Percentiles rank a stretch among this genome's conserved stretches.
Conservation (phyloP, 2,888 invertebrate genomes). For the Idaea biselata region DNA sequence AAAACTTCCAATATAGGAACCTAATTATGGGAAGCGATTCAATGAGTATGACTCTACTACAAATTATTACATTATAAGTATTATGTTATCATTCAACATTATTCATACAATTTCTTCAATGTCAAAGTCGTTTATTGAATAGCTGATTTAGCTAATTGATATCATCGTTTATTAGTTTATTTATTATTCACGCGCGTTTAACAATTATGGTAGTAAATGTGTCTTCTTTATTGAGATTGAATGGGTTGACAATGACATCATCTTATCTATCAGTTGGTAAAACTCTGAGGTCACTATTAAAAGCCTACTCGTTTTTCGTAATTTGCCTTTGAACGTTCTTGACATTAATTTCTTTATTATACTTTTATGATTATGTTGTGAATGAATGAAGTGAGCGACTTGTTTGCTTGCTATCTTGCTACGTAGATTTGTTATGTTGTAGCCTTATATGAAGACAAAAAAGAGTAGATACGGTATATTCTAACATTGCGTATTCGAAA, state of each 20-base stretch:
- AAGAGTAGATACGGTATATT: no score
- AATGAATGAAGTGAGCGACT: conserved; percentile 2
- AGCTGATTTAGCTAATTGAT: conserved; percentile 17
- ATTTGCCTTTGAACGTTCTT: conserved; percentile 24
- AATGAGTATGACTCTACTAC: background rate
- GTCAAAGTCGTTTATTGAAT: background rate
- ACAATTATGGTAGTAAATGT: conserved; percentile 16
- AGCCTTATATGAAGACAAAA: no score
- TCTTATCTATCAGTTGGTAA: conserved; percentile 13
- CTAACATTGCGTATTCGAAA: no score
- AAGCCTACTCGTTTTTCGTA: conserved; percentile 20
- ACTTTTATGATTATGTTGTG: conserved; percentile 17
- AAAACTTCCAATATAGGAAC: background rate
- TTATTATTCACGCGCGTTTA: conserved; percentile 22
- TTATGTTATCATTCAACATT: conserved; percentile 14
- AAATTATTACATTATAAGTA: background rate
- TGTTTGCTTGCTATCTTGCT: no score
- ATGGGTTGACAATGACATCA: conserved; percentile 29
- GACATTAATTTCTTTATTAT: conserved; percentile 28
- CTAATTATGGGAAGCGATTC: background rate
- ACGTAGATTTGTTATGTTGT: no score
- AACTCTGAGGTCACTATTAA: conserved; percentile 24
- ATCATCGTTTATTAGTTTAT: conserved; percentile 23
- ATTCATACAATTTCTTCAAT: background rate
- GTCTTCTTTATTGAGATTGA: conserved; percentile 17